Percentiles rank a stretch among this genome's conserved stretches.
Conservation (phyloP, 1,140 invertebrate species). For the Diorhabda sublineata region DNA sequence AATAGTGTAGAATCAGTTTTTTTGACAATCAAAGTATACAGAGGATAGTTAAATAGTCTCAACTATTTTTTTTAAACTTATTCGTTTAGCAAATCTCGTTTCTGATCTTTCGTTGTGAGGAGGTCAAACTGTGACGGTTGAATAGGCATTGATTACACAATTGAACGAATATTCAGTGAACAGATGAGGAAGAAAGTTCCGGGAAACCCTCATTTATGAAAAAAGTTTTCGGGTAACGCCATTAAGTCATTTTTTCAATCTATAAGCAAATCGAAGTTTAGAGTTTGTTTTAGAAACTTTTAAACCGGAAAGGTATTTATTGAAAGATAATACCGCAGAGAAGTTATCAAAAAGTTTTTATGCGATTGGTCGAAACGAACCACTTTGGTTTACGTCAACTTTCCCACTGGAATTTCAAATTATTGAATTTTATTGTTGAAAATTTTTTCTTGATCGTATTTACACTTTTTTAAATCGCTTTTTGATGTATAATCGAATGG, state of each 20-base stretch:
- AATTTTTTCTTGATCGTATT: too few relatives aligned
- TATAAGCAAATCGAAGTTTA: slow-evolving; percentile 2
- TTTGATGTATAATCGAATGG: too few relatives aligned
- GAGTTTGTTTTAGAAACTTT: slow-evolving; percentile 2
- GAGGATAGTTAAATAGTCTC: too few relatives aligned
- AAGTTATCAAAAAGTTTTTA: neutral
- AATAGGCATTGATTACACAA: neutral
- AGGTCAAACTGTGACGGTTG: neutral
- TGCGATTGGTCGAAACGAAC: neutral
- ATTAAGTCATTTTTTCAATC: neutral
- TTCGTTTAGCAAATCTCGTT: too few relatives aligned
- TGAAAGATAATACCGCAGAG: neutral
- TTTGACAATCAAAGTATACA: too few relatives aligned
- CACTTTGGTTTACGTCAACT: too few relatives aligned
- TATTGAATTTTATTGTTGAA: too few relatives aligned
- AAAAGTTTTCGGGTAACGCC: neutral
- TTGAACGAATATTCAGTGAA: slow-evolving; percentile 2
- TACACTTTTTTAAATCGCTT: too few relatives aligned
- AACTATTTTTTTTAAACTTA: too few relatives aligned
- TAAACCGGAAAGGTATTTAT: neutral
- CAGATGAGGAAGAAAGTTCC: neutral
- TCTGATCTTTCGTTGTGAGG: neutral
- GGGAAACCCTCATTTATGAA: neutral
- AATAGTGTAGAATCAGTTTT: too few relatives aligned
- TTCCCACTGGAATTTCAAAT: too few relatives aligned